Conservation (phyloP, 1,140 invertebrate genomes). For the Drosophila pandora region DNA sequence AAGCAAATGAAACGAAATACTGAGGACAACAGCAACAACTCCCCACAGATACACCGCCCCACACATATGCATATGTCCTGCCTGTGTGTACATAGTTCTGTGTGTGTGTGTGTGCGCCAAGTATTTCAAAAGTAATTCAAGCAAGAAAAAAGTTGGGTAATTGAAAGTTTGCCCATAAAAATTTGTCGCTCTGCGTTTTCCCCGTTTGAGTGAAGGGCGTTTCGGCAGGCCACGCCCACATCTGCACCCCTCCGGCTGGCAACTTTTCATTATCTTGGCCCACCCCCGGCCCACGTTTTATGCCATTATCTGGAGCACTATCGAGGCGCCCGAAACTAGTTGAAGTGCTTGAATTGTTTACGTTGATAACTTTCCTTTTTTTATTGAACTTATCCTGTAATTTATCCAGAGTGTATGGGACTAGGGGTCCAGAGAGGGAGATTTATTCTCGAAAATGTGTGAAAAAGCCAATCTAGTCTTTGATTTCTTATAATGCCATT, state of each 20-base stretch:
- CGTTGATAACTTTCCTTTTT: constrained; percentile 70
- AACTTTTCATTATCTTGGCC: constrained; percentile 73
- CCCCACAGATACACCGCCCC: constrained; percentile 15
- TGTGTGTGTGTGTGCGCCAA: constrained; percentile 31
- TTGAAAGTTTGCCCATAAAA: constrained; percentile 81
- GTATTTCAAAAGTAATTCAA: constrained; percentile 81
- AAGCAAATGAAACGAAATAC: constrained; percentile 19
- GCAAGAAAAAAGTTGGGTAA: constrained; percentile 79
- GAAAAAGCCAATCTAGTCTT: too few species aligned
- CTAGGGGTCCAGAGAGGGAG: not conserved
- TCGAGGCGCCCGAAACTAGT: constrained; percentile 75
- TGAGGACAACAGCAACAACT: constrained; percentile 13
- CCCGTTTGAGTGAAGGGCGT: constrained; percentile 42
- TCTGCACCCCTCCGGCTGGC: constrained; percentile 13
- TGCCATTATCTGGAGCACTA: constrained; percentile 71
- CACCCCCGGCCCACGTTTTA: constrained; percentile 15
- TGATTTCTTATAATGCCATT: not conserved
- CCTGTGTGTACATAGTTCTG: constrained; percentile 4
- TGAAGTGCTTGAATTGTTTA: constrained; percentile 78
- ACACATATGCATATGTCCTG: constrained; percentile 41
- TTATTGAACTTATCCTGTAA: constrained; percentile 35
- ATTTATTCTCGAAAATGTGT: too few species aligned
- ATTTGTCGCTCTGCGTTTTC: constrained; percentile 69
- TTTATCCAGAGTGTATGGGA: not conserved
- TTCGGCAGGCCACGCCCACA: not conserved